Evolutionary conservation across 2,797 vertebrate genomes (phyloP), one percentile per base, ranked within the genome.

Genomic region (Pantherophis alleghaniensis): DNA sequence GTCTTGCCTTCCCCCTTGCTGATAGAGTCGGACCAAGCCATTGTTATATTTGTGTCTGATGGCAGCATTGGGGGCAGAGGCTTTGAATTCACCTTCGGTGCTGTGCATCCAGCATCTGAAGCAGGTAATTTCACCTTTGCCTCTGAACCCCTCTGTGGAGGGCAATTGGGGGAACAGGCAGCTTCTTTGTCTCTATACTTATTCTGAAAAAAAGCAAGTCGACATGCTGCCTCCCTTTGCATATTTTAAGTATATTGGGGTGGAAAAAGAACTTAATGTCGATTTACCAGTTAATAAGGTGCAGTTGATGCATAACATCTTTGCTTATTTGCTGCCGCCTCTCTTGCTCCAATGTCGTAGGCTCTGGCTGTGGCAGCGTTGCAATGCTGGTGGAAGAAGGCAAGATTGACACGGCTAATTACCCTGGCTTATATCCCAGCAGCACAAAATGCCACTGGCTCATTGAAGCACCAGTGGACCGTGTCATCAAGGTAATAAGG

Each of bases 381-480:
- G 0, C 95, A 9, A 24, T 91, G 56, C 90, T 96, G 57, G 92
- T 32, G 87, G 92, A 95, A 93, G 90, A 96, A 92, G 92, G 91
- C 3, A 96, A 95, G 92, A 96, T 93, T 94, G 95, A 96, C 93
- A 53, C 91, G 86, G 60, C 94, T 92, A 96, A 97, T 96, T 96
- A 97, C 63, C 93, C 96, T 89, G 93, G 91, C 66, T 92, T 89
- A 9, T 94, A 92, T 94, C 94, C 96, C 92, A 94, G 96, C 92
- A 88, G 90, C 90, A 91, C 7, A 0, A 93, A 95, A 86, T 96
- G 96, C 94, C 95, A 93, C 91, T 94, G 97, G 96, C 92, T 97
- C 93, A 92, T 95, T 94, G 96, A 94, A 90, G 88, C 93, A 87
- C 95, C 96, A 91, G 89, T 89, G 94, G 95, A 95, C 86, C 90